Conservation (phyloP, 2,113 vertebrate genomes). For the Psittacus erithacus region DNA sequence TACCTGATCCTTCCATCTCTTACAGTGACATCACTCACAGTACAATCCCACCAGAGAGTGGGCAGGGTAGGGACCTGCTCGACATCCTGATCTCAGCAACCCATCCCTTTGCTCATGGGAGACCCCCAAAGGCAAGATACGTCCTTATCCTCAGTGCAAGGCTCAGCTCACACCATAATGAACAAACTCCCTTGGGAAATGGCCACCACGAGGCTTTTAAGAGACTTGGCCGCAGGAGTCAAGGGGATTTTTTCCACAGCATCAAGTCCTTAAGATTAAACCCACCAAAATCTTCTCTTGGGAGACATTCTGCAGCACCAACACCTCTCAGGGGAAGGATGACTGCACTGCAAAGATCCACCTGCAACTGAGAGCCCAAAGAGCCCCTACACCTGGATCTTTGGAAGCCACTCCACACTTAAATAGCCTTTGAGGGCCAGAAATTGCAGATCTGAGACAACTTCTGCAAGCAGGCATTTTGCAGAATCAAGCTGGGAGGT, state of each 20-base stretch:
- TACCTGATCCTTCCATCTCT: neutral
- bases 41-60: neutral
- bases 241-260: neutral
- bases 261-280: neutral
- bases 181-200: neutral
- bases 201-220: neutral
- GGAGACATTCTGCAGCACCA: neutral
- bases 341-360: neutral
- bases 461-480: neutral
- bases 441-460: neutral
- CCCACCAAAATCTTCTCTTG: neutral
- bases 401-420: neutral
- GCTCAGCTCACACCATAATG: neutral
- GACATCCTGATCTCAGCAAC: neutral
- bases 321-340: neutral
- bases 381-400: fast-evolving
- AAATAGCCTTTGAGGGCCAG: neutral
- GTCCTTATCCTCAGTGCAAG: neutral
- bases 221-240: neutral
- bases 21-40: fast-evolving
- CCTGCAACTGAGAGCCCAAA: neutral
- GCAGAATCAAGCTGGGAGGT: neutral
- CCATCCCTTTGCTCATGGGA: fast-evolving
- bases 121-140: neutral
- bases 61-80: neutral